A percentile compares a stretch with the other conserved stretches of the same genome.
Conservation (phyloP, 2,797 vertebrate genomes). For the Alca torda region DNA sequence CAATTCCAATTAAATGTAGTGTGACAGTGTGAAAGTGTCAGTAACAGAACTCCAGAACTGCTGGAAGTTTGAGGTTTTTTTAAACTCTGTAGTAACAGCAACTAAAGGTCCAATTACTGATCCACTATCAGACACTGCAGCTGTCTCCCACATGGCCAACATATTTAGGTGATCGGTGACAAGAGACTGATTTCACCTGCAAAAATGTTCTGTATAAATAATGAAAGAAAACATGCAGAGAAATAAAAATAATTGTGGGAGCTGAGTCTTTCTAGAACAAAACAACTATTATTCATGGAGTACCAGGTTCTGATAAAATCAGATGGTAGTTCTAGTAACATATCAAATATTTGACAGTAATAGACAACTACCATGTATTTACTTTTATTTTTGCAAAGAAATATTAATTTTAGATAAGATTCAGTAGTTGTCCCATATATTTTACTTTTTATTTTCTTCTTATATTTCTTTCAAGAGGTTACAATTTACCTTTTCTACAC, state of each 20-base stretch:
- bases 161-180: background rate
- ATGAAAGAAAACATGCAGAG: background rate
- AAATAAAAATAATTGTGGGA: background rate
- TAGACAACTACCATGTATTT: background rate
- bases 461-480: background rate
- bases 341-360: background rate
- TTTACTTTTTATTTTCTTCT: background rate
- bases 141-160: background rate
- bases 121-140: background rate
- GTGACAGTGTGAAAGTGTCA: background rate
- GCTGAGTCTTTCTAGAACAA: background rate
- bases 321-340: background rate
- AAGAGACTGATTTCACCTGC: background rate
- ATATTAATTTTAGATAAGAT: background rate
- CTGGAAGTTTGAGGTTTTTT: background rate
- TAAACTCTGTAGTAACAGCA: background rate
- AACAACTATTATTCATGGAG: fast-evolving
- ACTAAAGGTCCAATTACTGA: background rate
- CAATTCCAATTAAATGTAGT: background rate
- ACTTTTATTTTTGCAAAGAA: background rate
- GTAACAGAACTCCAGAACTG: background rate
- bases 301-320: background rate
- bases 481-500: background rate
- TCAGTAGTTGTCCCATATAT: background rate
- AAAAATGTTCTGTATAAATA: background rate